Base-by-base conservation (phyloP, 1,140 invertebrate species). In the Belonocnema kinseyi region DNA sequence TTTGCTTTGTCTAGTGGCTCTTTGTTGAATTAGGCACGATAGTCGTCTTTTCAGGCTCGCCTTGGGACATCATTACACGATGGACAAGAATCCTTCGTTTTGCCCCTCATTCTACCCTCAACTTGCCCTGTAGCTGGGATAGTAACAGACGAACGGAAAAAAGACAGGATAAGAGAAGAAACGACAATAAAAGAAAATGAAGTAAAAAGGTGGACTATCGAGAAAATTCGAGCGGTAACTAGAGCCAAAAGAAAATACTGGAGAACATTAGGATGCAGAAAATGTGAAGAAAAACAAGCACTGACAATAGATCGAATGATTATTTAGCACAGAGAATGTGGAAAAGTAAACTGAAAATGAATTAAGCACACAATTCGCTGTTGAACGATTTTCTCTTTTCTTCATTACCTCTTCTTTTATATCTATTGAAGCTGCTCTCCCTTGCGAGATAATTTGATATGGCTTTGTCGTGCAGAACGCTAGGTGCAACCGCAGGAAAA, bases 51-150 rank as follows among this genome's bases (percentile, higher is more conserved):
- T 76, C 78, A 84, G 80, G 78, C 80, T 84, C 83, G 83, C 83
- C 83, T 84, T 84, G 83, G 82, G 82, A 84, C 83, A 84, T 84
- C 83, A 81, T 84, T 84, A 84, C 74, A 82, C 81, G 79, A 82
- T 82, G 76, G 82, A 84, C 80, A 80, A 81, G 79, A 72, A 77
- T 78, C 79, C 79, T 79, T 80, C 76, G 54, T 77, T 40, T 53
- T 61, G 50, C 52, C 75, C 53, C 74, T 52, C 75, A 71, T 77
- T 70, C 50, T 21, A 40, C 40, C 52, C 58, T 66, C 72, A 72
- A 79, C 78, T 77, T 66, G 54, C 72, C 17, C 76, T 66, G 58
- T 71, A 71, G 80, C 74, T 74, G 58, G 26, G 54, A 75, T 51
- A 71, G 17, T 53, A 76, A 19, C 19, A 50, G 72, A 33, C 2